Evolutionary conservation across 2,888 invertebrate genomes (phyloP).

Genomic region (Hermaeophaga mercurialis): DNA sequence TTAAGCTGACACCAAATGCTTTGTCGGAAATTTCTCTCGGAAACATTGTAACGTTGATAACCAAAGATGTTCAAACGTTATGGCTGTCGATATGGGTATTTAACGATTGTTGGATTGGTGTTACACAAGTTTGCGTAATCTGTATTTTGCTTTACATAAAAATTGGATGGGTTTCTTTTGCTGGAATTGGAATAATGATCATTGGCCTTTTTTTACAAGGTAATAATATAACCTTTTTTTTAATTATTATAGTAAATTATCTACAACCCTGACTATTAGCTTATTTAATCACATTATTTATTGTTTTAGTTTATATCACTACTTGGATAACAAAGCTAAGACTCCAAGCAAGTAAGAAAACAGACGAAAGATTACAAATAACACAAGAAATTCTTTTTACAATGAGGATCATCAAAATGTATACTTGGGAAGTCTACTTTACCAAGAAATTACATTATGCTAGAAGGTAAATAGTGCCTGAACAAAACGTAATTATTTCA

Average conservation of each 20-base stretch:
- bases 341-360: slow-evolving; percentile 47
- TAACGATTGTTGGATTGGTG: slow-evolving; percentile 87
- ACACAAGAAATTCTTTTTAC: slow-evolving; percentile 47
- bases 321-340: slow-evolving; percentile 36
- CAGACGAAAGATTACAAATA: slow-evolving; percentile 44
- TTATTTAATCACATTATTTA: no score
- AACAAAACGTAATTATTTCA: no score
- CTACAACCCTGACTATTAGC: no score
- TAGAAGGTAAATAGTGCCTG: slow-evolving; percentile 23
- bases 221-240: slow-evolving; percentile 35
- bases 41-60: slow-evolving; percentile 82
- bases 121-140: slow-evolving; percentile 60
- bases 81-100: slow-evolving; percentile 84
- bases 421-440: slow-evolving; percentile 47
- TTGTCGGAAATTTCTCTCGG: slow-evolving; percentile 73
- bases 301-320: no score
- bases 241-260: slow-evolving; percentile 10
- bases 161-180: slow-evolving; percentile 60
- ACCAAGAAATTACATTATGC: slow-evolving; percentile 27
- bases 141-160: slow-evolving; percentile 76
- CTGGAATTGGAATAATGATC: slow-evolving; percentile 62
- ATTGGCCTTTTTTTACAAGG: slow-evolving; percentile 56
- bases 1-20: slow-evolving; percentile 58
- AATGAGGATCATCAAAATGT: slow-evolving; percentile 49
- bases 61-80: slow-evolving; percentile 91